Evolutionary conservation across 2,113 vertebrate species (phyloP), one percentile per base, ranked within the genome.

Genomic region (Ginglymostoma cirratum): DNA sequence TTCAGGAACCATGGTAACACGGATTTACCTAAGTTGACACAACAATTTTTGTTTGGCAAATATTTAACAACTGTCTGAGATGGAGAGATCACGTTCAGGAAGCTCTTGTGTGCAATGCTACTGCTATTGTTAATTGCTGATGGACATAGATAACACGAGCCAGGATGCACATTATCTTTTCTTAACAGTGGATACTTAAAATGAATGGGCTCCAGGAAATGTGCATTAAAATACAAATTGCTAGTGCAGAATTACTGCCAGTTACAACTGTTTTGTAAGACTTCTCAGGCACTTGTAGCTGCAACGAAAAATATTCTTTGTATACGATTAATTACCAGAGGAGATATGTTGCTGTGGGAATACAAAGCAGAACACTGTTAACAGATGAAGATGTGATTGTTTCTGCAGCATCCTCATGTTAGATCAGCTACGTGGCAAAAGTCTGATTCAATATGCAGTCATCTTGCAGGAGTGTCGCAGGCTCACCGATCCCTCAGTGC

Each of bases 41-140:
- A 95, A 61, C 42, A 70, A 76, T 95, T 95, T 95, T 72, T 48
- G 3, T 69, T 48, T 95, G 94, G 67, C 94, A 95, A 95, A 95
- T 95, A 95, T 95, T 95, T 95, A 17, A 76, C 94, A 45, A 72
- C 94, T 95, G 24, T 17, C 45, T 95, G 94, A 72, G 69, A 72
- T 48, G 52, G 69, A 95, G 89, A 93, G 94, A 95, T 76, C 23
- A 76, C 0, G 24, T 12, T 95, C 69, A 72, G 67, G 27, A 48
- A 72, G 94, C 94, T 95, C 12, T 15, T 48, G 38, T 72, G 93
- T 95, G 93, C 69, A 95, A 14, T 15, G 24, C 10, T 45, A 42
- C 67, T 72, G 38, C 67, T 72, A 34, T 76, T 95, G 94, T 72
- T 95, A 95, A 76, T 95, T 76, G 94, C 67, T 72, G 67, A 94